A percentile compares a stretch with the other conserved stretches of the same genome.
These are phyloP conservation scores for Anagrus nilaparvatae DNA, from an alignment of 1,140 invertebrate genomes.

Conservation along the genomic window DNA sequence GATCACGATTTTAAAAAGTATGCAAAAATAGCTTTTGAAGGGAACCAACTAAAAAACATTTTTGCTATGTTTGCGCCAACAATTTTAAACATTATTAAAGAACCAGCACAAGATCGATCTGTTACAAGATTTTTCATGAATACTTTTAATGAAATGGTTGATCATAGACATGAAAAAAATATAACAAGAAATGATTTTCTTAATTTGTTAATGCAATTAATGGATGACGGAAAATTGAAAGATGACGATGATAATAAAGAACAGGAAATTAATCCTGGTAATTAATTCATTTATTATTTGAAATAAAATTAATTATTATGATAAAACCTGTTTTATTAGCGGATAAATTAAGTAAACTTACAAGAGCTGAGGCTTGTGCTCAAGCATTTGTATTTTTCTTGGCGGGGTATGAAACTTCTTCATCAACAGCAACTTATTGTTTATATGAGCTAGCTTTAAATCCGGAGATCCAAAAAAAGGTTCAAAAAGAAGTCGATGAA, in stretches of 20 bases:
- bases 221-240: not conserved
- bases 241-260: not conserved
- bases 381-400: slow-evolving; percentile 3
- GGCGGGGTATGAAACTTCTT: slow-evolving; percentile 1
- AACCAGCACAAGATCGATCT: not conserved
- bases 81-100: not conserved
- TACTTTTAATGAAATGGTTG: not conserved
- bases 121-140: not conserved
- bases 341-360: not conserved
- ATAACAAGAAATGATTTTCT: not conserved
- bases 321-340: not conserved
- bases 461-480: slow-evolving; percentile 2
- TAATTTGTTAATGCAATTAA: not conserved
- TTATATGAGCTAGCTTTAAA: slow-evolving; percentile 2
- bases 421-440: not conserved
- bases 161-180: not conserved
- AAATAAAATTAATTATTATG: not conserved
- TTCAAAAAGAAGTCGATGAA: slow-evolving; percentile 2
- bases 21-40: not conserved
- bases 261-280: not conserved
- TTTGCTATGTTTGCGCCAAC: not conserved
- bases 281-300: not conserved
- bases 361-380: not conserved
- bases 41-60: not conserved
- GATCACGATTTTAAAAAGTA: not conserved